Conservation (phyloP, 1,140 invertebrate genomes). For the Calycopis cecrops region DNA sequence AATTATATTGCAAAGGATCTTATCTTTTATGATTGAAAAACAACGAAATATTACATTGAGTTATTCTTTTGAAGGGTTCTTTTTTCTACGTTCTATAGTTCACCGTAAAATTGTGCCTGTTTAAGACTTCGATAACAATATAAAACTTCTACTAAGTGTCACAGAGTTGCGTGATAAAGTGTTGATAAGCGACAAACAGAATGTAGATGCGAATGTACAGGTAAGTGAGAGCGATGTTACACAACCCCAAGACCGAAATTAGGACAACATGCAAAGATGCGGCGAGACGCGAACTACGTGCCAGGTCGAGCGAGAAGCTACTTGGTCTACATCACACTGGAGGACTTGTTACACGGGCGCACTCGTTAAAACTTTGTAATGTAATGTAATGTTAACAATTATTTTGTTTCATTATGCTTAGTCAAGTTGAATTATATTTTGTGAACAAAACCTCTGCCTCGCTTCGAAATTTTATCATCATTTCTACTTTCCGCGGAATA, state of each 20-base stretch:
- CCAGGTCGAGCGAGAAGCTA: constrained; percentile 4
- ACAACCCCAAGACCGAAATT: constrained; percentile 15
- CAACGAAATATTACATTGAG: too few species aligned
- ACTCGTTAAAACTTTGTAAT: not conserved
- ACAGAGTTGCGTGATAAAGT: not conserved
- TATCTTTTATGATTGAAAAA: too few species aligned
- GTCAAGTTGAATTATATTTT: not conserved
- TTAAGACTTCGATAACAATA: too few species aligned
- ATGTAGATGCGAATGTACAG: not conserved
- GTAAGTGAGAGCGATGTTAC: not conserved
- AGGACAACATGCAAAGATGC: constrained; percentile 15
- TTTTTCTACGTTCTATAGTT: too few species aligned
- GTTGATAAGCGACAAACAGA: not conserved
- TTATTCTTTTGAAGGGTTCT: too few species aligned
- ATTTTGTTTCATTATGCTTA: not conserved
- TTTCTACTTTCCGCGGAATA: too few species aligned
- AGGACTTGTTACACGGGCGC: not conserved
- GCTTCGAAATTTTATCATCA: not conserved
- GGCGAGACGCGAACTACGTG: not conserved
- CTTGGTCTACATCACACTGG: constrained; percentile 3
- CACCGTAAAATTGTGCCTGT: too few species aligned
- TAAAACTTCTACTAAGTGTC: too few species aligned
- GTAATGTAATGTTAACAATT: not conserved
- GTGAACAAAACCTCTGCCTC: not conserved
- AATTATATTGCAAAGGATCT: too few species aligned